Evolutionary conservation across 2,888 invertebrate species (phyloP).

Genomic region (Ophioninae sp.): DNA sequence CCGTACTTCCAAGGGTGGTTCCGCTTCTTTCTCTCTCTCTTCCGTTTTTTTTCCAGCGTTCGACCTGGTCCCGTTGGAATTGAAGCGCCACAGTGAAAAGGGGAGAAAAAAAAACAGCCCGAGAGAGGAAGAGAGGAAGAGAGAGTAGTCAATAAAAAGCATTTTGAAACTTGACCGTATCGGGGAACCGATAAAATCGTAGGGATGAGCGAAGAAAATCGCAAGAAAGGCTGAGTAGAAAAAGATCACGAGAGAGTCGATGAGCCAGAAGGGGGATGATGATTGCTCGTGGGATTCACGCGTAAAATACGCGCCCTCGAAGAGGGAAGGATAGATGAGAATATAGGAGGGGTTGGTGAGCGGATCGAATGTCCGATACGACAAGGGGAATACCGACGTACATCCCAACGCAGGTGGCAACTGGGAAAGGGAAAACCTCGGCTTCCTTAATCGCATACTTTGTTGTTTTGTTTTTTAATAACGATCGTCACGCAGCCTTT

Average conservation of each 20-base stretch:
- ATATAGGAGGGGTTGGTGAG: slow-evolving; percentile 44
- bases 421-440: slow-evolving; percentile 3
- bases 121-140: neutral
- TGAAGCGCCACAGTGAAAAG: neutral
- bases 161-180: slow-evolving; percentile 36
- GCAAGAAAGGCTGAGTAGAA: neutral
- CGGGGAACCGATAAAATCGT: slow-evolving; percentile 30
- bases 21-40: neutral
- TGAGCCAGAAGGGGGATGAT: slow-evolving; percentile 30
- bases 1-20: slow-evolving; percentile 10
- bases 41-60: neutral
- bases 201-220: neutral
- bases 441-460: slow-evolving; percentile 47
- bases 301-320: slow-evolving; percentile 24
- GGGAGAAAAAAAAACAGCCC: too few species aligned
- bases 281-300: slow-evolving; percentile 54
- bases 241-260: slow-evolving; percentile 3
- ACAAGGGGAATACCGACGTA: slow-evolving; percentile 4
- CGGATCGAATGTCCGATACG: slow-evolving; percentile 51
- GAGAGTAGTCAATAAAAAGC: slow-evolving; percentile 22
- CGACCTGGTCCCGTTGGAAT: neutral
- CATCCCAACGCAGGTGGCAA: neutral
- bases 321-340: neutral
- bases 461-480: slow-evolving; percentile 51
- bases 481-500: slow-evolving; percentile 60